Evolutionary conservation across 37 sponge, comb jelly and placozoan genomes (phyloP).

Genomic region (Amphimedon queenslandica): DNA sequence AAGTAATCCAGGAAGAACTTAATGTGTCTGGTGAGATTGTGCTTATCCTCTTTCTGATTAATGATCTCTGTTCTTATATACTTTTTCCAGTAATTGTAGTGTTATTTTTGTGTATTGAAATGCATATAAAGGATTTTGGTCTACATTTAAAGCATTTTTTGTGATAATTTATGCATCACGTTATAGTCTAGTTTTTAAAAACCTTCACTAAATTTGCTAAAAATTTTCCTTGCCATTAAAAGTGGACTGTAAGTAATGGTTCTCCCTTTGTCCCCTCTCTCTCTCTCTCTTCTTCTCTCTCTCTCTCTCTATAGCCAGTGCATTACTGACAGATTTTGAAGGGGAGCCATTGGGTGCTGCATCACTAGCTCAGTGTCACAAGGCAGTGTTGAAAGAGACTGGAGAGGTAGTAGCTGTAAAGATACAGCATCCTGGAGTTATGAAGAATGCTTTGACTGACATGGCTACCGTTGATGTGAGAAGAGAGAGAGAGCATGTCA

Average conservation of each 20-base stretch:
- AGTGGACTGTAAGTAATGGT: too few species aligned
- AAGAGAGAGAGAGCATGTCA: neutral
- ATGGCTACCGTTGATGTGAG: conserved; percentile 75
- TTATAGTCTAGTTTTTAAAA: too few species aligned
- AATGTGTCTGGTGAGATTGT: conserved; percentile 31
- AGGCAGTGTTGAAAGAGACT: conserved; percentile 48
- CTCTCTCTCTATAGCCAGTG: conserved; percentile 24
- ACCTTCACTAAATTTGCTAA: too few species aligned
- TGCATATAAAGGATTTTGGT: neutral
- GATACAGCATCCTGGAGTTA: conserved; percentile 87
- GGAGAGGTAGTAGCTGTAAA: conserved; percentile 85
- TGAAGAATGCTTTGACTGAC: conserved; percentile 73
- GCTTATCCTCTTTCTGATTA: too few species aligned
- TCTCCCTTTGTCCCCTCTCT: too few species aligned
- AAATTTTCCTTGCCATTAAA: too few species aligned
- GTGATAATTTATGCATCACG: too few species aligned
- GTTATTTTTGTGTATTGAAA: neutral
- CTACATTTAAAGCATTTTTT: too few species aligned
- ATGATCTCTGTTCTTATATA: too few species aligned
- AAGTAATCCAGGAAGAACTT: conserved; percentile 74
- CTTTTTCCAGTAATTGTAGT: neutral
- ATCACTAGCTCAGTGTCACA: conserved; percentile 86
- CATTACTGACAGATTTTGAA: conserved; percentile 64
- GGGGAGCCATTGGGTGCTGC: conserved; percentile 78
- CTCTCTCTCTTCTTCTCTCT: too few species aligned